Conservation (phyloP, 2,113 vertebrate genomes). For the Strigops habroptila region DNA sequence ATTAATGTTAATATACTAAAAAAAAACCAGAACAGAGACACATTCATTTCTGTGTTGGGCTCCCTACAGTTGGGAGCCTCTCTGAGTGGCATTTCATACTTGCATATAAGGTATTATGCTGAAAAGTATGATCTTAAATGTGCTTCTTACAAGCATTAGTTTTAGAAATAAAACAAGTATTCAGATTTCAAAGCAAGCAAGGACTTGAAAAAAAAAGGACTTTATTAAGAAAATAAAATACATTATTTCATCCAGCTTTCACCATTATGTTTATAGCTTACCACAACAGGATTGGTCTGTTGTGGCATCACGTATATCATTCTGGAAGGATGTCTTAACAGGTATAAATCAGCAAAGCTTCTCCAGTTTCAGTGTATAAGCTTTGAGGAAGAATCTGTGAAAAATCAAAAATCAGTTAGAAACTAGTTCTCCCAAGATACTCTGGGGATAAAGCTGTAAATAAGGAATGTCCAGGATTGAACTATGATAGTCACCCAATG, state of each 20-base stretch:
- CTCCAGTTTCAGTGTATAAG: not conserved
- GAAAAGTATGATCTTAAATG: not conserved
- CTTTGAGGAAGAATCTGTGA: not conserved
- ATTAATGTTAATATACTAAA: not conserved
- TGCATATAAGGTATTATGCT: not conserved
- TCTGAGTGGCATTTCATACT: not conserved
- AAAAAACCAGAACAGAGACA: not conserved
- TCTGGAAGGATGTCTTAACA: not conserved
- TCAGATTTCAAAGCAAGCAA: not conserved
- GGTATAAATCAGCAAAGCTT: not conserved
- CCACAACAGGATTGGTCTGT: not conserved
- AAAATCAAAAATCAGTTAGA: not conserved
- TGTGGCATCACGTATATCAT: not conserved
- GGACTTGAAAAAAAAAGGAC: not conserved
- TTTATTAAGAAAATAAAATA: not conserved
- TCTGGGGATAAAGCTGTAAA: not conserved
- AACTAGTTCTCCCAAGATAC: not conserved
- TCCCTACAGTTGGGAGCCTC: not conserved
- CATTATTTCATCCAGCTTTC: not conserved
- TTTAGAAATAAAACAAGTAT: not conserved
- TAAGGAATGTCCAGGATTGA: not conserved
- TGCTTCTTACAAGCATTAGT: not conserved
- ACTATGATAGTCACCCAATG: not conserved
- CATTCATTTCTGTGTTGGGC: not conserved
- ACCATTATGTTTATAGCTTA: not conserved